Base-by-base conservation (phyloP, 30 jellyfish, hydroid and myxozoan species). In the Clytia hemisphaerica region DNA sequence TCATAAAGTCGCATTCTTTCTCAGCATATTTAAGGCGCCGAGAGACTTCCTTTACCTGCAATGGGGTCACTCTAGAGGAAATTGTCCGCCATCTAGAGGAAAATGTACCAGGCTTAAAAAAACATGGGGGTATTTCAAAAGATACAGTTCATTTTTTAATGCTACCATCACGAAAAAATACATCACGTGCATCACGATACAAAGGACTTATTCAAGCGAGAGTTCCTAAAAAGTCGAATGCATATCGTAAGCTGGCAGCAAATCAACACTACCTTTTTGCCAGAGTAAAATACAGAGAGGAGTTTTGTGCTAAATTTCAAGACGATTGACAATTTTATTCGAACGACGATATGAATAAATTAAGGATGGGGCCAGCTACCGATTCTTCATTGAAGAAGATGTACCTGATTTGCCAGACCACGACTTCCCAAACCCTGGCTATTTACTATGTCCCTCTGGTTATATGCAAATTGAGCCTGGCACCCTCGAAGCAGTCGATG, bases 91-190 rank as follows among this genome's bases (percentile, higher is more conserved):
- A 67, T 67, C 36, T 67, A 33, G 1, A 40, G 33, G 69, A 67
- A 67, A 67, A 25, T 60, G 42, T 67, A 14, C 47, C 73, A 0
- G 73, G 79, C n/a, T 40, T 62, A 62, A 62, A 62, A 18, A 61
- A 62, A 40, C 30, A 62, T 36, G n/a, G n/a, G n/a, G 66, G 66
- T 5, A 34, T 62, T 33, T 15, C 40, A 21, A 25, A 36, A 4
- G 76, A 62, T 40, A 37, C 62, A 4, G 42, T 62, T 3, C 76
- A 62, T 27, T 69, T 40, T 40, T 31, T 45, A 40, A 62, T 62
- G 76, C 61, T 62, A 19, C 62, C 29, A 22, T 6, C 76, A 59
- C 37, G 28, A 61, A 34, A 37, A 32, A 62, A 62, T 62, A 36
- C 76, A 15, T 21, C 63, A 4, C 26, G 76, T 7, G 76, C 34